These are phyloP conservation scores for Ametastegia equiseti DNA, from an alignment of 2,888 invertebrate genomes.

Conservation along the genomic window DNA sequence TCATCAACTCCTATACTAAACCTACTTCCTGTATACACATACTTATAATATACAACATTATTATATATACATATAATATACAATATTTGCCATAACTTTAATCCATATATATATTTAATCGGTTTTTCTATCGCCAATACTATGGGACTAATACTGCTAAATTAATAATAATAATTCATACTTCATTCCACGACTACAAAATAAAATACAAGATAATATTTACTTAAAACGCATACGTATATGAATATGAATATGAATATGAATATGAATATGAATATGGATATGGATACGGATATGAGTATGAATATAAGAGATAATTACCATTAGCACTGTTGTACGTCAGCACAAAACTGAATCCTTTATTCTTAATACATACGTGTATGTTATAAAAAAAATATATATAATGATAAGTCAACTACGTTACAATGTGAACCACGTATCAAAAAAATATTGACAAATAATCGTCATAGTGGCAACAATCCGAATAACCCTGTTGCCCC, in stretches of 20 bases:
- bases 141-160: constrained; percentile 69
- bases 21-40: constrained; percentile 35
- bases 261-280: neutral
- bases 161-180: constrained; percentile 48
- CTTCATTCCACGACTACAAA: constrained; percentile 21
- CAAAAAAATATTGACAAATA: neutral
- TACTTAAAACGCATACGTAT: constrained; percentile 18
- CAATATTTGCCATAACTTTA: constrained; percentile 60
- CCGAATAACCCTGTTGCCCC: neutral
- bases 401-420: neutral
- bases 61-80: no score
- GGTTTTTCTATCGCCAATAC: constrained; percentile 68
- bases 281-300: constrained; percentile 12
- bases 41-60: constrained; percentile 61
- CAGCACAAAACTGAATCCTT: constrained; percentile 57
- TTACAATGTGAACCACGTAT: neutral
- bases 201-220: neutral
- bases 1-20: constrained; percentile 50
- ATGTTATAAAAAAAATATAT: constrained; percentile 1
- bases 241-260: neutral
- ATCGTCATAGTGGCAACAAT: neutral
- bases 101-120: constrained; percentile 55
- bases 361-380: constrained; percentile 62
- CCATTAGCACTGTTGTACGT: constrained; percentile 52
- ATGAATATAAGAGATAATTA: constrained; percentile 52